These are phyloP conservation scores for Candidula unifasciata DNA, from an alignment of 2,888 invertebrate genomes.

Conservation along the genomic window DNA sequence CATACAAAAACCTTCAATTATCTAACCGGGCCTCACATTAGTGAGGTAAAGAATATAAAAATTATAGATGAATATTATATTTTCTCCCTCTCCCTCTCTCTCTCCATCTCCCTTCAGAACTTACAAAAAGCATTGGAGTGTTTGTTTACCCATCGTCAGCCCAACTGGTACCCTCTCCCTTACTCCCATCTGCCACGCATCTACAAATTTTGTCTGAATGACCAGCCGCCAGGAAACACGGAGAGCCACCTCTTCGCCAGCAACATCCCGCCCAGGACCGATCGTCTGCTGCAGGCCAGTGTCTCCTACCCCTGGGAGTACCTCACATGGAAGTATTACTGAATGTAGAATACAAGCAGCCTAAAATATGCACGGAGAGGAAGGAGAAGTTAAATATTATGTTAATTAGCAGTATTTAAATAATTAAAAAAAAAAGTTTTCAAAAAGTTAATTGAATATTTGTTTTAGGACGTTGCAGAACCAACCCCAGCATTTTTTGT, in stretches of 20 bases:
- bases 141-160: slow-evolving; percentile 25
- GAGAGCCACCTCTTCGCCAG: neutral
- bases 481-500: too few relatives aligned
- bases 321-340: slow-evolving; percentile 38
- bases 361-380: neutral
- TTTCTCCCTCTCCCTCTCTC: neutral
- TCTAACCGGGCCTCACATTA: too few relatives aligned
- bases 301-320: slow-evolving; percentile 48
- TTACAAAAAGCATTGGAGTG: slow-evolving; percentile 12
- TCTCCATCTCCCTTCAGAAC: slow-evolving; percentile 27
- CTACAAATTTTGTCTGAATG: slow-evolving; percentile 31
- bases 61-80: neutral
- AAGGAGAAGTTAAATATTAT: neutral
- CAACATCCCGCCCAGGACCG: neutral
- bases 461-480: too few relatives aligned
- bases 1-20: too few relatives aligned
- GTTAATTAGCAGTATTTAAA: too few relatives aligned
- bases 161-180: slow-evolving; percentile 42
- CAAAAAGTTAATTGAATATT: too few relatives aligned
- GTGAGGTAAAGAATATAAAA: too few relatives aligned
- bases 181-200: slow-evolving; percentile 28
- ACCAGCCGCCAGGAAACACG: slow-evolving; percentile 26
- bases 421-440: too few relatives aligned
- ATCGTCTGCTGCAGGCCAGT: slow-evolving; percentile 28
- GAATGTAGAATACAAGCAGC: neutral